Conservation (phyloP, 2,113 vertebrate genomes). For the Passer domesticus region DNA sequence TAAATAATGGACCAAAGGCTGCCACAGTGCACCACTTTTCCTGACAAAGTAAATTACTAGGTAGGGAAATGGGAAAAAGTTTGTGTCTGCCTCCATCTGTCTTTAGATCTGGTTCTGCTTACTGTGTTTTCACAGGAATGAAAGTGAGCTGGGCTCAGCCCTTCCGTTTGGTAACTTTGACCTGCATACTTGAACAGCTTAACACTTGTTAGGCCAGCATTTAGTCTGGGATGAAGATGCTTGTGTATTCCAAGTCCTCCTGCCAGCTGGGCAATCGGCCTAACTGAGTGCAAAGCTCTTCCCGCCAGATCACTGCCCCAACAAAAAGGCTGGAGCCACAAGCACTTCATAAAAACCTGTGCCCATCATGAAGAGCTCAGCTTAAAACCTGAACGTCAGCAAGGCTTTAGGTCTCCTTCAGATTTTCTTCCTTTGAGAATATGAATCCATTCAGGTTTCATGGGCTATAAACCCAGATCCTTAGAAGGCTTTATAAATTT, state of each 20-base stretch:
- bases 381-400: neutral
- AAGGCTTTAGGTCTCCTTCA: neutral
- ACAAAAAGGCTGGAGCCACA: neutral
- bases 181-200: neutral
- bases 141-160: neutral
- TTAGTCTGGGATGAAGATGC: neutral
- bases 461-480: neutral
- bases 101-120: neutral
- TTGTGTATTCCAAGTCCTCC: neutral
- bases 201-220: neutral
- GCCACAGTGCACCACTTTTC: neutral
- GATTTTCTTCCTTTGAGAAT: neutral
- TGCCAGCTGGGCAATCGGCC: rapidly evolving
- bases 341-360: neutral
- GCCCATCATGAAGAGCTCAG: neutral
- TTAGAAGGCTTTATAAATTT: neutral
- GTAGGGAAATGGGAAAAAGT: neutral
- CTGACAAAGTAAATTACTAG: neutral
- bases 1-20: neutral
- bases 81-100: neutral
- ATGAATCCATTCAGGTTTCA: neutral
- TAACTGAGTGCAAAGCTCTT: neutral
- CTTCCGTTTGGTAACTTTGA: neutral
- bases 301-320: rapidly evolving
- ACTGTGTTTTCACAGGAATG: neutral